phyloP scores from a whole-genome alignment of 2,797 vertebrate genomes.

The Mus spretus region DNA sequence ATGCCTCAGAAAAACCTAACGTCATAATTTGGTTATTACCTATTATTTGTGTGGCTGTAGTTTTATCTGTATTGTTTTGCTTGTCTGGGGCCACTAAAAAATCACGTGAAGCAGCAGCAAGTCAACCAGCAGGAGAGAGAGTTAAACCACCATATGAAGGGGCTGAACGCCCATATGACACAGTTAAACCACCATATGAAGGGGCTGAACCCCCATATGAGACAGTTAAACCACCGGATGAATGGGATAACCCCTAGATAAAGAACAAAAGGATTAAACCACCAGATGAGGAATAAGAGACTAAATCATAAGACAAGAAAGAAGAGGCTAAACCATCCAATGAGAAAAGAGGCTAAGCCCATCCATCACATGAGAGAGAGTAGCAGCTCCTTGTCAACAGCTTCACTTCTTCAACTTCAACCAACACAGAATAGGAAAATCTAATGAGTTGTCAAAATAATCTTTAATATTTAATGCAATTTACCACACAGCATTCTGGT shows the following conservation, averaged over 20 bases:
- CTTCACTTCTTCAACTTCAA: not conserved
- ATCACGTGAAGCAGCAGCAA: not conserved
- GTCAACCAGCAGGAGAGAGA: too few species aligned
- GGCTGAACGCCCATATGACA: not conserved
- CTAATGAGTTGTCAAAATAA: not conserved
- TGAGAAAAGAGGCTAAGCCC: not conserved
- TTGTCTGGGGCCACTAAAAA: fast-evolving
- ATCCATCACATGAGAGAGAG: not conserved
- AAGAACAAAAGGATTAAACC: too few species aligned
- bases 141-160: not conserved
- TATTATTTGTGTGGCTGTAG: not conserved
- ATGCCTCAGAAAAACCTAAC: fast-evolving
- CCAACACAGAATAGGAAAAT: not conserved
- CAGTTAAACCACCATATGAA: not conserved
- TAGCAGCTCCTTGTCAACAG: not conserved
- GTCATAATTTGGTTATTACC: not conserved
- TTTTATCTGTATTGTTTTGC: not conserved
- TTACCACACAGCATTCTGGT: not conserved
- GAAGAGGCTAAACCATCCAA: not conserved
- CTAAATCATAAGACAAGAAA: too few species aligned
- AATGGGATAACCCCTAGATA: not conserved
- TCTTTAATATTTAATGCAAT: not conserved
- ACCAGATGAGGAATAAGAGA: not conserved
- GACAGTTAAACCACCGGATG: not conserved
- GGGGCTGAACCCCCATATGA: not conserved